Evolutionary conservation across 2,888 invertebrate species (phyloP), one percentile per base, ranked within the genome.

Genomic region (Parochlus steinenii): DNA sequence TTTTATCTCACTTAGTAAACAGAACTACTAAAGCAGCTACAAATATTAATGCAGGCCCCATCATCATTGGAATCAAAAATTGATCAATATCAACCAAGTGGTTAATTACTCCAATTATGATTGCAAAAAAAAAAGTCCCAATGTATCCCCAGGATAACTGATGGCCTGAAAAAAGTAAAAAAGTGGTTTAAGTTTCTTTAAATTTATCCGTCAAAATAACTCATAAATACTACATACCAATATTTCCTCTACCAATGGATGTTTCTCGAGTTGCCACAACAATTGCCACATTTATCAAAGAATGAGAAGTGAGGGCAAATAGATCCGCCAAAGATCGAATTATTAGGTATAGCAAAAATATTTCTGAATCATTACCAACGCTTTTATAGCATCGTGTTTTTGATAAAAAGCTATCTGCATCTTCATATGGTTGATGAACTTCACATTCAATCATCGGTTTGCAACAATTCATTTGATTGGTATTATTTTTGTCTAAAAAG

Each of bases 241-340:
- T 74, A 49, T 82, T 81, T 1, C 80, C 80, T 22, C 80, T 67
- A 2, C 81, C 80, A 14, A 76, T 65, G 0, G 80, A 80, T 0
- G 81, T 82, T 53, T 82, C 82, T 20, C 81, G 64, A 0, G 82
- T 81, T 1, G 81, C 81, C 41, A 82, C 78, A n/a, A 82, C 77
- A 27, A 81, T 71, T 1, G 80, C 78, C 0, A 81, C 71, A 35
- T 76, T 74, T 2, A 82, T 56, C 5, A 83, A 52, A 0, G 78
- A 73, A 5, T 80, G 57, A 0, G 70, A 74, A 0, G 80, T 74
- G 19, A 77, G 71, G 7, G 79, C 71, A 54, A 81, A 81, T 30
- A 81, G 72, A 48, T 85, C 85, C 1, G 76, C 78, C 37, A 80
- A 48, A 17, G 74, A 66, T 50, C 71, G 68, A 25, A 81, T 63